These are phyloP conservation scores for Lasioglossum vierecki DNA, from an alignment of 2,888 invertebrate genomes.

Conservation along the genomic window DNA sequence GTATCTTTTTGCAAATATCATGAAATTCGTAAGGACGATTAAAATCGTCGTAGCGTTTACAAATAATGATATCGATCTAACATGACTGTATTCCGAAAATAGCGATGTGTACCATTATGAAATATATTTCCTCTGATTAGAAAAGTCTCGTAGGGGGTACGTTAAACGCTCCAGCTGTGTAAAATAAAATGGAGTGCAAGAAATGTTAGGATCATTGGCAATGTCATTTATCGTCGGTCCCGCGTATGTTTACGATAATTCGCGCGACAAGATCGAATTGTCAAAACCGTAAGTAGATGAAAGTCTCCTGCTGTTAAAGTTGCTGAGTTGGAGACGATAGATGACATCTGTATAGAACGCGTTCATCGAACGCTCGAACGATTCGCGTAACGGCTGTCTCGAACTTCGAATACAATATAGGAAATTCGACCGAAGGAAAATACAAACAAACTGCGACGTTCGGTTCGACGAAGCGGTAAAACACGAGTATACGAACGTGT, in stretches of 20 bases:
- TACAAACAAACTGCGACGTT: neutral
- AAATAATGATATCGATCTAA: neutral
- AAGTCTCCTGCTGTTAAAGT: conserved; percentile 12
- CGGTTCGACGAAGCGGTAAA: neutral
- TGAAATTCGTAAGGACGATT: neutral
- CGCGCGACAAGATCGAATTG: conserved; percentile 8
- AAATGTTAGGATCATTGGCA: neutral
- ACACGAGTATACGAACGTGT: conserved; percentile 47
- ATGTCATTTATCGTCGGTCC: neutral
- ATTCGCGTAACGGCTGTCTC: neutral
- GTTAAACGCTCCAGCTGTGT: conserved; percentile 35
- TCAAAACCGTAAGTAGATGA: conserved; percentile 19
- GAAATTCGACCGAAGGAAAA: neutral
- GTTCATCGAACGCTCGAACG: conserved; percentile 17
- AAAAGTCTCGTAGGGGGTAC: conserved; percentile 3
- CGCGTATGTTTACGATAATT: neutral
- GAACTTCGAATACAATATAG: neutral
- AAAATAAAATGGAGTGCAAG: conserved; percentile 33
- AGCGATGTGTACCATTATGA: neutral
- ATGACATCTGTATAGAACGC: conserved; percentile 57
- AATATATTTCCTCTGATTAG: conserved; percentile 16
- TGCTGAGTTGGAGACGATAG: conserved; percentile 39
- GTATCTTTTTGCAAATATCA: neutral
- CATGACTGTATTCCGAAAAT: neutral
- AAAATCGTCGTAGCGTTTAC: neutral